Evolutionary conservation across 2,113 vertebrate species (phyloP).

Genomic region (Typhlomys cinereus): DNA sequence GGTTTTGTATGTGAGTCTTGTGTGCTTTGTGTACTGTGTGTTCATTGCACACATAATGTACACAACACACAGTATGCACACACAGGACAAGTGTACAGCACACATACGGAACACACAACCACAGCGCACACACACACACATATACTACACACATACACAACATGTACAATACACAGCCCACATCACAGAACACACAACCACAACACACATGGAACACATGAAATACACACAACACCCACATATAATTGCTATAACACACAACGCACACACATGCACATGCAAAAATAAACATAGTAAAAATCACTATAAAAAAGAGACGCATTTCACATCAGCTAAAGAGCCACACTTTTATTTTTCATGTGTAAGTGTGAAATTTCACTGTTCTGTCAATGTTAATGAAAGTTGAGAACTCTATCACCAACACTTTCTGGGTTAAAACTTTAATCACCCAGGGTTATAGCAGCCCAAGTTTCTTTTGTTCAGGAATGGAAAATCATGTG

Average conservation of each 20-base stretch:
- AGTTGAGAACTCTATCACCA: conserved; percentile 22
- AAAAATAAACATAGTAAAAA: neutral
- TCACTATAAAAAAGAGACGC: neutral
- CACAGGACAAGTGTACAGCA: too few relatives aligned
- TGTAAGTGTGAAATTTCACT: neutral
- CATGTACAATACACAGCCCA: too few relatives aligned
- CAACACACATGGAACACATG: too few relatives aligned
- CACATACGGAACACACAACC: too few relatives aligned
- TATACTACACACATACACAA: too few relatives aligned
- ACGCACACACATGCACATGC: neutral
- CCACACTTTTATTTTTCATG: neutral
- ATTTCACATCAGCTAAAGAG: neutral
- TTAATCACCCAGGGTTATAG: neutral
- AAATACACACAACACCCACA: neutral
- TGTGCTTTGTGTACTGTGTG: too few relatives aligned
- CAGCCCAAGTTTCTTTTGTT: neutral
- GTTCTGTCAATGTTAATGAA: neutral
- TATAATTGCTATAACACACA: too few relatives aligned
- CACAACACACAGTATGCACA: too few relatives aligned
- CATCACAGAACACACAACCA: too few relatives aligned
- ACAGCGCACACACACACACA: too few relatives aligned
- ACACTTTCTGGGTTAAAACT: conserved; percentile 29
- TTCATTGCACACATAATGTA: too few relatives aligned
- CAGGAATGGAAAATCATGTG: neutral
- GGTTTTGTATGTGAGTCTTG: too few relatives aligned